These are phyloP conservation scores for Bhutanitis thaidina DNA, from an alignment of 2,888 invertebrate genomes.

Conservation along the genomic window DNA sequence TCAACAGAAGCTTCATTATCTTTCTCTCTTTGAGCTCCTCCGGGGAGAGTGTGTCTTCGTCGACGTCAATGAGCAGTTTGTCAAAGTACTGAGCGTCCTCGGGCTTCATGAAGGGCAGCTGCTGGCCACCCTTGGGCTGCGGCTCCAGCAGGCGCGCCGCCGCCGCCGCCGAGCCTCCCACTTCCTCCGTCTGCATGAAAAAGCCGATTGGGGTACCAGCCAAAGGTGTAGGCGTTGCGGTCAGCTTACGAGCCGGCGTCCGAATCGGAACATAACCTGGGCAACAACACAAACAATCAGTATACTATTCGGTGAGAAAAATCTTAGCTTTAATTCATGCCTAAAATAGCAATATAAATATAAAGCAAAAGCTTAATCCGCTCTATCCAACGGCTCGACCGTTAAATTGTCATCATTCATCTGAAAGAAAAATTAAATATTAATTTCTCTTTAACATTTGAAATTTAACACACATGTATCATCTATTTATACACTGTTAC, in stretches of 20 bases:
- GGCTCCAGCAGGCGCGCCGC: slow-evolving; percentile 93
- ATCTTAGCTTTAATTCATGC: slow-evolving; percentile 20
- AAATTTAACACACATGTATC: slow-evolving; percentile 59
- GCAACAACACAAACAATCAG: slow-evolving; percentile 52
- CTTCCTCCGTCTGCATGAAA: slow-evolving; percentile 95
- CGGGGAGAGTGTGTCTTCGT: slow-evolving; percentile 95
- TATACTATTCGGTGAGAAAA: slow-evolving; percentile 5
- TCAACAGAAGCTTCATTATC: slow-evolving; percentile 98
- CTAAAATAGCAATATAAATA: slow-evolving; percentile 20
- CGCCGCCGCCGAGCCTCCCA: slow-evolving; percentile 88
- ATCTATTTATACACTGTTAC: slow-evolving; percentile 28
- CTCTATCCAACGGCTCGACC: slow-evolving; percentile 66
- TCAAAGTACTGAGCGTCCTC: slow-evolving; percentile 99
- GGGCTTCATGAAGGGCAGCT: slow-evolving; percentile 99
- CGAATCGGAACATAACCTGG: slow-evolving; percentile 95
- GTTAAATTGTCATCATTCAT: slow-evolving; percentile 72
- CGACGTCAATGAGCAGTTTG: slow-evolving; percentile 97
- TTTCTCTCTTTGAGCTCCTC: slow-evolving; percentile 99
- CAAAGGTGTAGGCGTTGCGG: slow-evolving; percentile 98
- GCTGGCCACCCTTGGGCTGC: slow-evolving; percentile 94
- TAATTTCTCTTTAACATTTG: slow-evolving; percentile 50
- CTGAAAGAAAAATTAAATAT: slow-evolving; percentile 74
- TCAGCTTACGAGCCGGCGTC: slow-evolving; percentile 98
- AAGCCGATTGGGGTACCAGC: slow-evolving; percentile 95
- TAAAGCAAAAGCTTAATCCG: slow-evolving; percentile 47